These are phyloP conservation scores for Agrilus planipennis DNA, from an alignment of 1,140 invertebrate species.

Conservation along the genomic window DNA sequence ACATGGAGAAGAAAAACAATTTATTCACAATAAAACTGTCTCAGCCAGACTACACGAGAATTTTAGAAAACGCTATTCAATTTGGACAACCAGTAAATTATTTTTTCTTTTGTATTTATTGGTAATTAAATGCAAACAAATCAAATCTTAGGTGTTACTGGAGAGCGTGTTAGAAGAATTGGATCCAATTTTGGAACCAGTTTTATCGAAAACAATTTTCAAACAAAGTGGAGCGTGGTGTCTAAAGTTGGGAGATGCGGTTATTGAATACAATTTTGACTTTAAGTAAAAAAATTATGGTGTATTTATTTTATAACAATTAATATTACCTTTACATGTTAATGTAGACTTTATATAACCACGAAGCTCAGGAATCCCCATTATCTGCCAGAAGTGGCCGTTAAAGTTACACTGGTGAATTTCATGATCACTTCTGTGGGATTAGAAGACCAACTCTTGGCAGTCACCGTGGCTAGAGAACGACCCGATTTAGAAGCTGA, in stretches of 20 bases:
- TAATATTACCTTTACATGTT: no score
- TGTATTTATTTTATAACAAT: no score
- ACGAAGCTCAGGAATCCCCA: conserved; percentile 84
- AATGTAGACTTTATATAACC: conserved; percentile 77
- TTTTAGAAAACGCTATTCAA: conserved; percentile 85
- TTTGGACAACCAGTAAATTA: conserved; percentile 74
- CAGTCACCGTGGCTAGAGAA: conserved; percentile 84
- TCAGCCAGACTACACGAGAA: conserved; percentile 71
- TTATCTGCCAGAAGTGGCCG: conserved; percentile 79
- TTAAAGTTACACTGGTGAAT: conserved; percentile 84
- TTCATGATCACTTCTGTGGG: conserved; percentile 86
- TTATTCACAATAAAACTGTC: conserved; percentile 69
- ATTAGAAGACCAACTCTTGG: conserved; percentile 85
- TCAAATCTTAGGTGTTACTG: conserved; percentile 69
- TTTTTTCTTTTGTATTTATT: no score
- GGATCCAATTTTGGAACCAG: conserved; percentile 78
- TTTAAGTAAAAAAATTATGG: no score
- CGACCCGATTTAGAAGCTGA: conserved; percentile 81
- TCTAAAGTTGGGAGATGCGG: conserved; percentile 71
- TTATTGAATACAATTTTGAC: conserved; percentile 72
- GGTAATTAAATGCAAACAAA: no score
- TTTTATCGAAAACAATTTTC: conserved; percentile 80
- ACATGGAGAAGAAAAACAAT: conserved; percentile 81
- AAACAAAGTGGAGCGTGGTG: conserved; percentile 72
- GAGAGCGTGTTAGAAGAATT: conserved; percentile 83